Conservation (phyloP, 2,113 vertebrate genomes). For the Potamarius usumacintae region DNA sequence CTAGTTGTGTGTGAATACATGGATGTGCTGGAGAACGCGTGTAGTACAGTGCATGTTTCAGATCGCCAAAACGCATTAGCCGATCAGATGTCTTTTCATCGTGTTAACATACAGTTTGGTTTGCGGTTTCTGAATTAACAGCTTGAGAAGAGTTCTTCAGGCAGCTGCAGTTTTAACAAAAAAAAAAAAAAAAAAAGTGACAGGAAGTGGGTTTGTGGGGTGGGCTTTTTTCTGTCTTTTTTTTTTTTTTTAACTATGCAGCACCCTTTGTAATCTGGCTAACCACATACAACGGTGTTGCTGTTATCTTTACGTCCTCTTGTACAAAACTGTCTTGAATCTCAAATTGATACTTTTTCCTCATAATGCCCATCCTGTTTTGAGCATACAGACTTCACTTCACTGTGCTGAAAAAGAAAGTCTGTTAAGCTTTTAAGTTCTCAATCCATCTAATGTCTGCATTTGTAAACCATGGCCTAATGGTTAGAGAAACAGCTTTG, state of each 20-base stretch:
- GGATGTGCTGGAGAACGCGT: neutral
- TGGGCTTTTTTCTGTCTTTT: neutral
- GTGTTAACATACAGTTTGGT: neutral
- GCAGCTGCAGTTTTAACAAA: slow-evolving; percentile 8
- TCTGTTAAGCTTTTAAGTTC: neutral
- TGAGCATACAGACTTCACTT: neutral
- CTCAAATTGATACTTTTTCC: neutral
- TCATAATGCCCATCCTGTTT: neutral
- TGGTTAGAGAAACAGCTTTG: no score
- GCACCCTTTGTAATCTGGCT: slow-evolving; percentile 27
- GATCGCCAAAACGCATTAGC: neutral
- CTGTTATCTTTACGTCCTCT: slow-evolving; percentile 51
- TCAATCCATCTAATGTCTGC: neutral
- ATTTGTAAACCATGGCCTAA: no score
- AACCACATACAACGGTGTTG: slow-evolving; percentile 44
- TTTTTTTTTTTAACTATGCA: slow-evolving; percentile 18
- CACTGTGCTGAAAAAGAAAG: neutral
- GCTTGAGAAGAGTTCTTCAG: slow-evolving; percentile 5
- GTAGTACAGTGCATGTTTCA: no score
- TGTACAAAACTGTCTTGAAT: neutral
- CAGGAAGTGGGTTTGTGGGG: slow-evolving; percentile 38
- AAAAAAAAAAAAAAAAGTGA: neutral
- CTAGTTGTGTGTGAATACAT: no score
- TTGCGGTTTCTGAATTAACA: slow-evolving; percentile 9
- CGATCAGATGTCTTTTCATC: neutral